A percentile compares a stretch with the other conserved stretches of the same genome.
Conservation (phyloP, 2,113 vertebrate species). For the Lagopus muta region DNA sequence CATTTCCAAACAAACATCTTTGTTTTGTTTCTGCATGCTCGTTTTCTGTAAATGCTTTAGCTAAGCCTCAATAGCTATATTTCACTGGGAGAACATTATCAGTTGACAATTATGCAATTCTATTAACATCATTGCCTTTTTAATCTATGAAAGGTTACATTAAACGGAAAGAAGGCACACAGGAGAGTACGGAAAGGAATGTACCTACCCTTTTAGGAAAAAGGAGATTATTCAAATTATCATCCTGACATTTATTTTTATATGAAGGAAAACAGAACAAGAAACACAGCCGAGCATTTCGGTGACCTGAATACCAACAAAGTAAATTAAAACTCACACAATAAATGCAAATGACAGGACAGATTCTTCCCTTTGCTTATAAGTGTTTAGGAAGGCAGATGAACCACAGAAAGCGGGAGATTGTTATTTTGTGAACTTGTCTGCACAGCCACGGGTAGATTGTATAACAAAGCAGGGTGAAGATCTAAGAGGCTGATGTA, state of each 20-base stretch:
- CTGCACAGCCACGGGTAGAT: neutral
- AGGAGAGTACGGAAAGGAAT: constrained; percentile 34
- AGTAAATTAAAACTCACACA: constrained; percentile 47
- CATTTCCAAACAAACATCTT: constrained; percentile 68
- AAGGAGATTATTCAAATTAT: constrained; percentile 43
- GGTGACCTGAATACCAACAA: constrained; percentile 33
- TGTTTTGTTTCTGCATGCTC: constrained; percentile 64
- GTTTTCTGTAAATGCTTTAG: constrained; percentile 64
- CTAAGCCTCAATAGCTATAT: constrained; percentile 57
- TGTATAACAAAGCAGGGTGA: neutral
- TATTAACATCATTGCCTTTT: constrained; percentile 73
- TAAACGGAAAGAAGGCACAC: constrained; percentile 62
- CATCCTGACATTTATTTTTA: constrained; percentile 56
- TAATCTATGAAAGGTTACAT: constrained; percentile 72
- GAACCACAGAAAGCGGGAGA: neutral
- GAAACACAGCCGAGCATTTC: constrained; percentile 23
- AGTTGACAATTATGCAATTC: constrained; percentile 72
- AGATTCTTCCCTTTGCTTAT: neutral
- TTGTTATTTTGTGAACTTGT: neutral
- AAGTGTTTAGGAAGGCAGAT: neutral
- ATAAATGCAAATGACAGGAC: constrained; percentile 13
- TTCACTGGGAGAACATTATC: constrained; percentile 70
- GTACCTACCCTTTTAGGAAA: constrained; percentile 5
- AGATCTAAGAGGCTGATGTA: neutral
- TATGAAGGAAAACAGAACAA: constrained; percentile 43